Base-by-base conservation (phyloP, 2,888 invertebrate species). In the Temnothorax rugatulus region DNA sequence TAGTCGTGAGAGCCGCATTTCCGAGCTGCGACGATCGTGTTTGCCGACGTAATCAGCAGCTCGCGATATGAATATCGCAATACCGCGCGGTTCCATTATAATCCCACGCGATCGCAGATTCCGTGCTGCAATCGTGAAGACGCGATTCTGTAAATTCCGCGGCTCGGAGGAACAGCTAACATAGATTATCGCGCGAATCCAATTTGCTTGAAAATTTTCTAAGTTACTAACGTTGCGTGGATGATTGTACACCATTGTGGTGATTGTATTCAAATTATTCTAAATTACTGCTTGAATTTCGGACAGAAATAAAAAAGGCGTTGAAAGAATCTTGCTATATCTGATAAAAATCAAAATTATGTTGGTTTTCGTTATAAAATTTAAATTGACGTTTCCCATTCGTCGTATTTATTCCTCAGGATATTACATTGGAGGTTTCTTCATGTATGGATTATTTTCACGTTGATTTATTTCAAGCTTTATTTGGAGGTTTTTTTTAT, bases 31-130 rank as follows among this genome's bases (percentile, higher is more conserved):
- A 73, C 44, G 25, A 59, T 79, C 79, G 59, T 81, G 59, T 73
- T 81, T 73, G 74, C 47, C 73, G 73, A 59, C 74, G 73, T 73
- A 73, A 81, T 81, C 73, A 81, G 59, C 79, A 47, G 44, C 29
- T 73, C 44, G 47, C 73, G 57, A 73, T 81, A 81, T 73, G 79
- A 81, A 81, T 81, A 81, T 81, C 73, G 73, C 59, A 81, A 73
- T 73, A 54, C 52, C 52, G 52, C n/a, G 44, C 69, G 54, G 69
- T 52, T 38, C 44, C 5, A 59, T 59, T 73, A 57, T 81, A 81
- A 81, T 81, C 79, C 47, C 21, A n/a, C 50, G 29, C 73, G 59
- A 81, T 81, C 47, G 34, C 21, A 13, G 73, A 81, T 81, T 59
- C 41, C n/a, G 41, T 54, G 34, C 47, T 25, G 77, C 54, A 79